Evolutionary conservation across 2,113 vertebrate genomes (phyloP).

Genomic region (Lepus americanus): DNA sequence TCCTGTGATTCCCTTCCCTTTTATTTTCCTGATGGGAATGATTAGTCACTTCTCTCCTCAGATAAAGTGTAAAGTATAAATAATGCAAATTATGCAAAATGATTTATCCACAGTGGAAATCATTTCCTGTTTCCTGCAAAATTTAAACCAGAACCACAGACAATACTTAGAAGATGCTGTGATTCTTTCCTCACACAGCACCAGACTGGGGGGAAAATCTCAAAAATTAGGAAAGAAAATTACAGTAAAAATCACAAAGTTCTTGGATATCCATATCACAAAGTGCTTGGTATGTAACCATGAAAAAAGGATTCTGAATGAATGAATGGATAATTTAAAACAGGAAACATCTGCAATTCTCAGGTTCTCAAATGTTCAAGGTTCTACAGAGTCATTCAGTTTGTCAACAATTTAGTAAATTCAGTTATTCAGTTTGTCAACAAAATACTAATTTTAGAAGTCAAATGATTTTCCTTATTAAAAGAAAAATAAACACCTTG

Average conservation of each 20-base stretch:
- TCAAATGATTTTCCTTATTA: background rate
- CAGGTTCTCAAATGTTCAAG: background rate
- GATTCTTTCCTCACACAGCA: background rate
- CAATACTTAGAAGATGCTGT: background rate
- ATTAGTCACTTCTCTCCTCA: background rate
- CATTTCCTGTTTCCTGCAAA: fast-evolving
- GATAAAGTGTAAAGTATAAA: background rate
- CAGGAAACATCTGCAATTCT: background rate
- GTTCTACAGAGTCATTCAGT: background rate
- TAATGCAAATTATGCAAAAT: background rate
- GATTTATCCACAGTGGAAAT: background rate
- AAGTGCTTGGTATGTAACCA: background rate
- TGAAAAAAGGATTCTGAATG: background rate
- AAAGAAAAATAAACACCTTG: background rate
- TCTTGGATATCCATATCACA: background rate
- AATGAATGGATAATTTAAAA: background rate
- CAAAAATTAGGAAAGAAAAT: background rate
- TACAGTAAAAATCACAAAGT: background rate
- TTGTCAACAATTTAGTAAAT: background rate
- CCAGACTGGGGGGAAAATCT: background rate
- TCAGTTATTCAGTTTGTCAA: background rate
- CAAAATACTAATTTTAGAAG: background rate
- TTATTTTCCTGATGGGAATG: background rate
- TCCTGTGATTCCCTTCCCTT: background rate
- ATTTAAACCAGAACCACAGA: background rate